Percentiles rank a stretch among this genome's conserved stretches.
phyloP scores from a whole-genome alignment of 2,888 invertebrate species.

The Villa cingulata region DNA sequence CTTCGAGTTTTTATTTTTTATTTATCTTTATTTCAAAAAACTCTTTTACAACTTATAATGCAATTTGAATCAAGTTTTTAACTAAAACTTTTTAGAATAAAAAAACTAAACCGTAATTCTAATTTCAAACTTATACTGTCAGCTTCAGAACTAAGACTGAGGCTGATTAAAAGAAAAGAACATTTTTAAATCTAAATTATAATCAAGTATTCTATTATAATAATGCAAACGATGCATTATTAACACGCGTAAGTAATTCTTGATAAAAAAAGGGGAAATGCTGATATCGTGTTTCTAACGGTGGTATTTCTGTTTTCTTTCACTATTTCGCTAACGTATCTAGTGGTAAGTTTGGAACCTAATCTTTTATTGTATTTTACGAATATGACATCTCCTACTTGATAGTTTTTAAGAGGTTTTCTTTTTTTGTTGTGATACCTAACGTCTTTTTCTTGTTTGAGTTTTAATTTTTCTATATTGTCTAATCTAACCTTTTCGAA shows the following conservation, averaged over 20 bases:
- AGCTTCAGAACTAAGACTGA: not conserved
- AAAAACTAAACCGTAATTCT: too few species aligned
- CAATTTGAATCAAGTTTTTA: too few species aligned
- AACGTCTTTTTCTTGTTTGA: conserved; percentile 9
- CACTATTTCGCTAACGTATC: conserved; percentile 11
- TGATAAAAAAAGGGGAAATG: not conserved
- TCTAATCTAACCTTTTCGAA: conserved; percentile 9
- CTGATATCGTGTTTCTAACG: not conserved
- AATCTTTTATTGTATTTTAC: conserved; percentile 13
- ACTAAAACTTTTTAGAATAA: too few species aligned
- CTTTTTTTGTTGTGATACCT: conserved; percentile 12
- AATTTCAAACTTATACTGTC: not conserved
- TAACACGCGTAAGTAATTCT: too few species aligned
- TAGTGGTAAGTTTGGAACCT: conserved; percentile 1
- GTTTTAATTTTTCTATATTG: conserved; percentile 10
- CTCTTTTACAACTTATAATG: too few species aligned
- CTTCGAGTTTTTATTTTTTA: too few species aligned
- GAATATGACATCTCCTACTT: conserved; percentile 10
- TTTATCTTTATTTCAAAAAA: too few species aligned
- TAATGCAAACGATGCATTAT: too few species aligned
- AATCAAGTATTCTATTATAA: too few species aligned
- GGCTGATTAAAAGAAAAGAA: not conserved
- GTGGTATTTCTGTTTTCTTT: conserved; percentile 3
- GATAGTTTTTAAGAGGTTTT: conserved; percentile 10
- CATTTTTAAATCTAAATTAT: too few species aligned